Percentiles rank a stretch among this genome's conserved stretches.
Conservation (phyloP, 2,888 invertebrate species). For the Chrysotoxum bicinctum region DNA sequence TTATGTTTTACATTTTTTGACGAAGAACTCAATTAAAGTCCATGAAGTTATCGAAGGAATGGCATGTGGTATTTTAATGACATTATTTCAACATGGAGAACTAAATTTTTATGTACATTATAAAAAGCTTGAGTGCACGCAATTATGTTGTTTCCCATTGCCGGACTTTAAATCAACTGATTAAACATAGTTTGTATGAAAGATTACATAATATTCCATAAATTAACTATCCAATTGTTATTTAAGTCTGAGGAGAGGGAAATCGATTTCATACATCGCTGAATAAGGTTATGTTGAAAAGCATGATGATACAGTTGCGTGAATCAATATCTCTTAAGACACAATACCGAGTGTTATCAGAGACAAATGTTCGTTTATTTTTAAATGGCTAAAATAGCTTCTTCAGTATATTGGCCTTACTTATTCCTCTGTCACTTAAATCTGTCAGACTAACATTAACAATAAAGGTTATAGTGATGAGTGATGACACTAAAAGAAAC, state of each 20-base stretch:
- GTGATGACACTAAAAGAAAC: too few relatives aligned
- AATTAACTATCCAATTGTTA: not conserved
- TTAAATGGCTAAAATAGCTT: too few relatives aligned
- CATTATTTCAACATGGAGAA: not conserved
- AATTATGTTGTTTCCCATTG: not conserved
- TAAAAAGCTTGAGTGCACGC: not conserved
- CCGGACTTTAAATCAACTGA: not conserved
- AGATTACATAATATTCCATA: not conserved
- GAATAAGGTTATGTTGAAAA: too few relatives aligned
- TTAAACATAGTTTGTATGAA: not conserved
- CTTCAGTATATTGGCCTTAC: too few relatives aligned
- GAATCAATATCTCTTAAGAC: too few relatives aligned
- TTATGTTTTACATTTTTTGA: not conserved
- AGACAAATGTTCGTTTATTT: too few relatives aligned
- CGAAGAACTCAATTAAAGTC: constrained; percentile 5
- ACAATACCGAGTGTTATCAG: too few relatives aligned
- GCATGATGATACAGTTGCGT: too few relatives aligned
- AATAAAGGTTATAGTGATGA: too few relatives aligned
- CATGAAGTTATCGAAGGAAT: constrained; percentile 5
- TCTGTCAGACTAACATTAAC: too few relatives aligned
- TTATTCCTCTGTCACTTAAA: too few relatives aligned
- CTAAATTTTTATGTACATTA: not conserved
- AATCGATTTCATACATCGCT: not conserved
- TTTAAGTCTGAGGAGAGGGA: not conserved
- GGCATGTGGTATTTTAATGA: constrained; percentile 7